These are phyloP conservation scores for Gorsachius goisagi DNA, from an alignment of 2,113 vertebrate genomes.

Conservation along the genomic window DNA sequence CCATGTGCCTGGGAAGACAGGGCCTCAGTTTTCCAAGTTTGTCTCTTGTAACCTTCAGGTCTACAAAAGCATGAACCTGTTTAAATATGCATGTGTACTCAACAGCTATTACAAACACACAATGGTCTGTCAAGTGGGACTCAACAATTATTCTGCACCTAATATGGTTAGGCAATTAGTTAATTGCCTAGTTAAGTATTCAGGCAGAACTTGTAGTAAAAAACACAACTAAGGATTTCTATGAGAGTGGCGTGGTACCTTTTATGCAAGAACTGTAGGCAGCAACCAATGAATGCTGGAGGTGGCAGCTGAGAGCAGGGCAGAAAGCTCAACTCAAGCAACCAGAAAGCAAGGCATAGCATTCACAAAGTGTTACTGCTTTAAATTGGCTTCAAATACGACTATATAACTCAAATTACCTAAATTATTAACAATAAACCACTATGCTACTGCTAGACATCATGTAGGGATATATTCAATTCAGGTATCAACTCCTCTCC, in stretches of 20 bases:
- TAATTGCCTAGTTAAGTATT: neutral
- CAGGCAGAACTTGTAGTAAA: neutral
- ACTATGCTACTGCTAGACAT: neutral
- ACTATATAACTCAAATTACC: neutral
- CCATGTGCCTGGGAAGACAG: neutral
- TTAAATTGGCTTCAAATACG: neutral
- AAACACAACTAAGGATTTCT: neutral
- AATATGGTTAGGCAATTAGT: neutral
- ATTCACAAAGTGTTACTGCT: neutral
- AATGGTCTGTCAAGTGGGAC: neutral
- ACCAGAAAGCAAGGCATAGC: neutral
- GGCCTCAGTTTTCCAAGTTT: neutral
- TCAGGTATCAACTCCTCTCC: neutral
- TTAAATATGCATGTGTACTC: fast-evolving
- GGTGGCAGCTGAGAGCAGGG: neutral
- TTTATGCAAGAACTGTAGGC: neutral
- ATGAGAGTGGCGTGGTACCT: neutral
- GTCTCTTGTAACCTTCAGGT: neutral
- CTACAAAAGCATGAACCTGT: neutral
- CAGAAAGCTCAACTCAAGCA: neutral
- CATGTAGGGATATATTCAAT: neutral
- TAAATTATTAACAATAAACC: neutral
- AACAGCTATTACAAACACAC: neutral
- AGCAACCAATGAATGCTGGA: neutral
- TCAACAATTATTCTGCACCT: neutral